Conservation (phyloP, 1,140 invertebrate genomes). For the Hylyphantes graminicola region DNA sequence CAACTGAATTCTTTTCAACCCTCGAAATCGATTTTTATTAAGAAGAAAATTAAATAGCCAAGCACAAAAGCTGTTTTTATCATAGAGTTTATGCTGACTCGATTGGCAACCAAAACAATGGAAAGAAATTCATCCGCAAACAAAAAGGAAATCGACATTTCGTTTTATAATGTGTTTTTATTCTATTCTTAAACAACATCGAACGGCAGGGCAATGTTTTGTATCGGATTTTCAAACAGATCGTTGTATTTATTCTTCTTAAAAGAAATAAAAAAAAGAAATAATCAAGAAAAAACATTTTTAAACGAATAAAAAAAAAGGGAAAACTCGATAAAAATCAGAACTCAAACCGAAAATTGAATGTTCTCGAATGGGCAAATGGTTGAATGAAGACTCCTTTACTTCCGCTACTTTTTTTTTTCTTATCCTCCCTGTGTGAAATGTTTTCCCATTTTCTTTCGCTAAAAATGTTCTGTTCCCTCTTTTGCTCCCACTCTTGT, state of each 20-base stretch:
- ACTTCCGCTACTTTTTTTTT: background rate
- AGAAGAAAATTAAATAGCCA: background rate
- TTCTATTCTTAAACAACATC: conserved; percentile 21
- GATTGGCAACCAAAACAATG: background rate
- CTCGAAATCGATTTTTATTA: background rate
- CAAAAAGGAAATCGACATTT: conserved; percentile 48
- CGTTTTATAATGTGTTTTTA: conserved; percentile 49
- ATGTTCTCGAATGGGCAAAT: conserved; percentile 39
- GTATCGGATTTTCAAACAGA: conserved; percentile 29
- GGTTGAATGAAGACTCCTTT: conserved; percentile 10
- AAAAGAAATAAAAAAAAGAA: no score
- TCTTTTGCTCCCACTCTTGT: background rate
- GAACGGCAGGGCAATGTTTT: conserved; percentile 31
- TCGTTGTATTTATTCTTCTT: background rate
- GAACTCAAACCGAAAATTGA: conserved; percentile 57
- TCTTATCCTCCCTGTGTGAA: background rate
- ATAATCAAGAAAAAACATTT: no score
- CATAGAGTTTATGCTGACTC: background rate
- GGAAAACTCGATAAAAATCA: conserved; percentile 51
- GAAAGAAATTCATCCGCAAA: conserved; percentile 11
- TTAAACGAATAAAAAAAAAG: conserved; percentile 4
- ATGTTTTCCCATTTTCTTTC: conserved; percentile 49
- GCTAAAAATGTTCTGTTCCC: conserved; percentile 35
- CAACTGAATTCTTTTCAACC: background rate
- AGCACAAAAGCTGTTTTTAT: background rate